A percentile compares a stretch with the other conserved stretches of the same genome.
These are phyloP conservation scores for Pteropus alecto DNA, from an alignment of 2,113 vertebrate species.

Conservation along the genomic window DNA sequence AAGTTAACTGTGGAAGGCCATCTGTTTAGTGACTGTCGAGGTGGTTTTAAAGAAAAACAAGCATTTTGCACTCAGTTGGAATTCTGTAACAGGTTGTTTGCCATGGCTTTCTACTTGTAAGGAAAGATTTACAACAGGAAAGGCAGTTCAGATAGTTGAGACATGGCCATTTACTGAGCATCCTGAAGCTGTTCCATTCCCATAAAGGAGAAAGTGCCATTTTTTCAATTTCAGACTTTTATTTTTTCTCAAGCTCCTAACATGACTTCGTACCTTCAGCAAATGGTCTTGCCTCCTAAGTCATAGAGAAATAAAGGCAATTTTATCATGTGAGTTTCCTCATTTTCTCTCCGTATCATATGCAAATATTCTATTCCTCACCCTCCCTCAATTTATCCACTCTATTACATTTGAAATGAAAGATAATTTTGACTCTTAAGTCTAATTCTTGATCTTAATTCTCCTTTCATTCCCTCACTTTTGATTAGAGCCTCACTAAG, in stretches of 20 bases:
- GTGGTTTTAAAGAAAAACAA: slow-evolving; percentile 22
- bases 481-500: background rate
- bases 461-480: background rate
- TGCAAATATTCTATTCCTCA: background rate
- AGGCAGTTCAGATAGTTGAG: background rate
- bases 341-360: background rate
- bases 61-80: slow-evolving; percentile 33
- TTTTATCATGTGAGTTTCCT: background rate
- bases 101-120: background rate
- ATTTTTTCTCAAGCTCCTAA: background rate
- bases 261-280: background rate
- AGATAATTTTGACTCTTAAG: background rate
- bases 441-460: background rate
- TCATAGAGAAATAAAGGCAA: background rate
- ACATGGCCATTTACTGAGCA: background rate
- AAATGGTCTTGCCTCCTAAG: background rate
- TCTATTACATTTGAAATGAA: background rate
- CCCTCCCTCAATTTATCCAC: background rate
- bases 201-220: background rate
- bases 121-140: background rate
- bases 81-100: slow-evolving; percentile 12
- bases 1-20: slow-evolving; percentile 1
- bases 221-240: background rate
- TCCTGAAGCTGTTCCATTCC: background rate
- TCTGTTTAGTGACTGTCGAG: slow-evolving; percentile 10